Percentiles rank a stretch among this genome's conserved stretches.
Evolutionary conservation across 2,797 vertebrate genomes (phyloP).

Genomic region (Hafferia zeledoni): DNA sequence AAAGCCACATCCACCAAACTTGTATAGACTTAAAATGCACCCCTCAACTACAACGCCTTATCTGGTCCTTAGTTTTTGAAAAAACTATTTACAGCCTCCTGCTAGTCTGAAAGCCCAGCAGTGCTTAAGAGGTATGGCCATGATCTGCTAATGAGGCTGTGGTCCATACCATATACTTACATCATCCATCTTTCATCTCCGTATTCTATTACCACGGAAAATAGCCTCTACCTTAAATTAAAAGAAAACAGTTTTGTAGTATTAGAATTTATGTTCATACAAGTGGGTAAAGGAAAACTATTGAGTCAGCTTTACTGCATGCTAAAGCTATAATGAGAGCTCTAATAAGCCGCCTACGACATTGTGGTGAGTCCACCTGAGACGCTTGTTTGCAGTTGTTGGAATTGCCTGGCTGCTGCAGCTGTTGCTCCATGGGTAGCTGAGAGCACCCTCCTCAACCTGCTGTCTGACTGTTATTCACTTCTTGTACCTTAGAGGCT

Average conservation of each 20-base stretch:
- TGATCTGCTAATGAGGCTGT: background rate
- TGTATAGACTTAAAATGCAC: background rate
- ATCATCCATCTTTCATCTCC: background rate
- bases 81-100: background rate
- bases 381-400: background rate
- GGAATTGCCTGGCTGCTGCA: background rate
- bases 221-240: background rate
- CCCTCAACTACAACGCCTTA: background rate
- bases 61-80: background rate
- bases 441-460: background rate
- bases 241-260: background rate
- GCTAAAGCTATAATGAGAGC: background rate
- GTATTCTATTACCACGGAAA: background rate
- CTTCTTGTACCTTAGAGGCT: background rate
- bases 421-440: background rate
- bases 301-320: background rate
- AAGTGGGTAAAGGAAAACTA: background rate
- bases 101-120: background rate
- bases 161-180: background rate
- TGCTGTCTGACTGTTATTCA: background rate
- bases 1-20: background rate
- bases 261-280: background rate
- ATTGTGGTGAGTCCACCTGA: background rate
- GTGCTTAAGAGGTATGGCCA: background rate
- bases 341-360: accelerated